Conservation (phyloP, 2,797 vertebrate genomes). For the Schizothorax lantsangensis region DNA sequence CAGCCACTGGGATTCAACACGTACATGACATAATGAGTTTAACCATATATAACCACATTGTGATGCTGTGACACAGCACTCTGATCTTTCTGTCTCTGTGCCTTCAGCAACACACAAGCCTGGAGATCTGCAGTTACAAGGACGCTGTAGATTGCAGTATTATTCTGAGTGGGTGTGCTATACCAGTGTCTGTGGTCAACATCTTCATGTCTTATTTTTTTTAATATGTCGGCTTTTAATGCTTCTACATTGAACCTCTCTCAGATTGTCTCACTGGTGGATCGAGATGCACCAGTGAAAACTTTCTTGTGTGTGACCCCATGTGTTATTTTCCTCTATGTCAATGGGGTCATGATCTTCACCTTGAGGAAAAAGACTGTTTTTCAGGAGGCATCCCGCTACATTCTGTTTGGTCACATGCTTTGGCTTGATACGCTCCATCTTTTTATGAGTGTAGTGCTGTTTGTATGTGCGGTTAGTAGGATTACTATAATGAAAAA, state of each 20-base stretch:
- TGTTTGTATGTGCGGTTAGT: constrained; percentile 63
- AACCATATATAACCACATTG: background rate
- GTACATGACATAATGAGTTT: background rate
- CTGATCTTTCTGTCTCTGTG: background rate
- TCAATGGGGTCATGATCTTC: constrained; percentile 70
- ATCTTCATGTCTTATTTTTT: background rate
- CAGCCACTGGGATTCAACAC: background rate
- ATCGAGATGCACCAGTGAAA: constrained; percentile 18
- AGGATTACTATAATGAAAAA: constrained; percentile 32
- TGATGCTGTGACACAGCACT: background rate
- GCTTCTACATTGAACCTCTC: constrained; percentile 14
- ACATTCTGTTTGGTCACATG: constrained; percentile 74
- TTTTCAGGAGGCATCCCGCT: constrained; percentile 67
- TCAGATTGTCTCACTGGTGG: background rate
- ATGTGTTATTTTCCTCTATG: constrained; percentile 36
- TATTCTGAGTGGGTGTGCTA: background rate
- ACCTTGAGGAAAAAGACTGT: constrained; percentile 64
- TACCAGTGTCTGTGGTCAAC: background rate
- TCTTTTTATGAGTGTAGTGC: constrained; percentile 44
- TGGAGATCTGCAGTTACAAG: background rate
- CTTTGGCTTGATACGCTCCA: constrained; percentile 55
- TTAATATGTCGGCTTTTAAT: constrained; percentile 21
- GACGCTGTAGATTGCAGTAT: background rate
- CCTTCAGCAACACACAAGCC: background rate
- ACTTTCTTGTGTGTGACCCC: constrained; percentile 17